Evolutionary conservation across 2,113 vertebrate genomes (phyloP), one percentile per base, ranked within the genome.

Genomic region (Cygnus atratus): DNA sequence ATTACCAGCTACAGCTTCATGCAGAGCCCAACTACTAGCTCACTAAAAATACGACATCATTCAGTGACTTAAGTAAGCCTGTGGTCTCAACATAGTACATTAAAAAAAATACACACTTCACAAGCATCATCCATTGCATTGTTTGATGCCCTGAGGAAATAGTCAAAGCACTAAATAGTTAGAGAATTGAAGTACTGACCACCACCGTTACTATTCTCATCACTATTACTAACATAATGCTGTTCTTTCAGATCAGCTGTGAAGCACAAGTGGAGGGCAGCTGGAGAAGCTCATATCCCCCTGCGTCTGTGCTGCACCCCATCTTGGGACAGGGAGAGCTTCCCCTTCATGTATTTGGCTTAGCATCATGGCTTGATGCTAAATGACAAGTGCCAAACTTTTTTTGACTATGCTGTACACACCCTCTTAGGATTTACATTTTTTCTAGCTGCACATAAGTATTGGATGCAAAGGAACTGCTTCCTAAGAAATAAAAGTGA

Each of bases 41-140:
- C 15, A 22, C 50, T 78, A 29, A 62, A 86, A 82, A n/a, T 16
- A 81, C 4, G 3, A 29, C 18, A 71, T 10, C 5, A 21, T n/a
- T 70, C 24, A 29, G 16, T 33, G 25, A 77, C 3, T 13, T 31
- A 33, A 77, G 25, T 7, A 61, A 90, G 33, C 11, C 5, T 2
- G 0, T 11, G 13, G 3, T 65, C 24, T 76, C 39, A 52, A 37
- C 6, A 62, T 6, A 41, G 35, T 12, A 41, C 2, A 0, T 37
- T 48, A 52, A 24, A 63, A 57, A 43, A 6, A 6, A 11, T 2
- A 16, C 1, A 0, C 35, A 59, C 24, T 41, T 79, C 22, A 65
- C 48, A 22, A 48, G 11, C 29, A 25, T 8, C 17, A 82, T 43
- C 22, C 39, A 28, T 9, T 17, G 26, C 8, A 19, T 4, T 58